These are phyloP conservation scores for Metopia argyrocephala DNA, from an alignment of 2,888 invertebrate species.

Conservation along the genomic window DNA sequence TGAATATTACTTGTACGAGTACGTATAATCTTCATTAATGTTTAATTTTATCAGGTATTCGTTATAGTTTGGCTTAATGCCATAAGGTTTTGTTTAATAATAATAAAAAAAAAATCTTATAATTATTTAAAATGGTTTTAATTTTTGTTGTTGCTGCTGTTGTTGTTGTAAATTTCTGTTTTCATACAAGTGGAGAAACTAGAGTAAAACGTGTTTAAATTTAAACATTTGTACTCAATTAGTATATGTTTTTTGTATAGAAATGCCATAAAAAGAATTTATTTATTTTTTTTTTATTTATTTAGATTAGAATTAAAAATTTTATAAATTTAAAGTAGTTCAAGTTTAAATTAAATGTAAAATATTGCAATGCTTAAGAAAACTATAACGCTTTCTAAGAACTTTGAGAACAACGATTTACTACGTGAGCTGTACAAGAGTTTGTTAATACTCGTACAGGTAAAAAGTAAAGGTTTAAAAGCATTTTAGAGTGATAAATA, in stretches of 20 bases:
- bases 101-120: background rate
- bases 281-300: background rate
- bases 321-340: conserved; percentile 46
- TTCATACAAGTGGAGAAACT: conserved; percentile 59
- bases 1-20: too few species aligned
- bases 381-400: background rate
- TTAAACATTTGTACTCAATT: conserved; percentile 15
- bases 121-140: conserved; percentile 12
- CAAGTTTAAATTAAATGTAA: conserved; percentile 50
- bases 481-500: too few species aligned
- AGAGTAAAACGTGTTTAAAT: conserved; percentile 61
- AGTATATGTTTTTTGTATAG: too few species aligned
- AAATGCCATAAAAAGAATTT: too few species aligned
- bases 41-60: background rate
- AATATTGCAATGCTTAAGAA: conserved; percentile 14
- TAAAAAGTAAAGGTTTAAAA: too few species aligned
- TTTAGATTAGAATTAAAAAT: background rate
- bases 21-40: conserved; percentile 31
- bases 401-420: background rate
- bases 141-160: background rate
- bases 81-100: conserved; percentile 21
- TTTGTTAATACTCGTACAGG: background rate
- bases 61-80: conserved; percentile 46
- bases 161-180: too few species aligned
- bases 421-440: background rate